Base-by-base conservation (phyloP, 2,888 invertebrate genomes). In the Leucoptera coffeella region DNA sequence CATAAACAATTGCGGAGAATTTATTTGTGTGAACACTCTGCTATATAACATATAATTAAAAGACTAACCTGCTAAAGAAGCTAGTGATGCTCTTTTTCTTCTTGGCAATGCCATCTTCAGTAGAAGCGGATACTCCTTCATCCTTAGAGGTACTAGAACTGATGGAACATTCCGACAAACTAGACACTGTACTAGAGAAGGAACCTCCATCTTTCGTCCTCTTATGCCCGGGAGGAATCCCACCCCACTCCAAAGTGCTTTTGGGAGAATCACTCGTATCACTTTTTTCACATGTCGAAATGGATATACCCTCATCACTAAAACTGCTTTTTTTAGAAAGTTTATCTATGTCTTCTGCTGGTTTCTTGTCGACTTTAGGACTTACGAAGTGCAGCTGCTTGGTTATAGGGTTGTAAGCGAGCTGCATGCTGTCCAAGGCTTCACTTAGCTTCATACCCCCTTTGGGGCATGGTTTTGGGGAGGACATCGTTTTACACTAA, bases 371-470 rank as follows among this genome's bases (percentile, higher is more conserved):
- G 4, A 29, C 23, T 14, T 19, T 23, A 2, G 65, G 62, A 35
- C 62, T 69, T 32, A 79, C 72, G 25, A 80, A 74, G 52, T 82
- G 82, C 33, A 83, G 53, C 40, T 83, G 80, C 47, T 81, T 84
- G 13, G 83, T 84, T 25, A 81, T 71, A 9, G 84, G 84, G 48
- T 81, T 83, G 54, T 84, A 85, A 3, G 82, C 81, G 34, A 85
- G 55, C 35, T 83, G 81, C 65, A 85, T 82, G 49, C 75, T 80
- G 46, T 82, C 79, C 40, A 85, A 55, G 27, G 83, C 81, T 53
- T 80, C 79, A 45, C 79, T 80, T 33, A 84, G 64, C 33, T 75
- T 74, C 50, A 77, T 61, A 47, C 74, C 75, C 45, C 73, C 60
- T 48, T 64, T 69, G 40, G 57, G 56, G 45, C 69, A 69, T 37